Conservation (phyloP, 2,888 invertebrate species). For the Metacarcinus magister region DNA sequence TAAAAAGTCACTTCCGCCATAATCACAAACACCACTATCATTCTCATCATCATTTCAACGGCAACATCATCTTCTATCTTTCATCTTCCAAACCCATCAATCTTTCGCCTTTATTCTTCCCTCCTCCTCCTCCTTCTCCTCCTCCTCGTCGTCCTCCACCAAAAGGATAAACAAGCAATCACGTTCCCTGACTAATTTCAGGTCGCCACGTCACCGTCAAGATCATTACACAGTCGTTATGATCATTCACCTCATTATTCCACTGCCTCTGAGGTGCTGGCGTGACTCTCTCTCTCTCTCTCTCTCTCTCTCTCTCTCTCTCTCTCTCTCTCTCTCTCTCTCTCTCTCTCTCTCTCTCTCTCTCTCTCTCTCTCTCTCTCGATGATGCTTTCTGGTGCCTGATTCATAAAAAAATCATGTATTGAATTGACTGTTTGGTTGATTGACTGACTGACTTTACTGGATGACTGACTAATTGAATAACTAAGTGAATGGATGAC, state of each 20-base stretch:
- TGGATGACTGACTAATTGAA: not conserved
- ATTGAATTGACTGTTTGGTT: too few species aligned
- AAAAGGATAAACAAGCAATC: not conserved
- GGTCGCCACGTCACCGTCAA: not conserved
- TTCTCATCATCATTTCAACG: not conserved
- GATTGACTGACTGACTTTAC: too few species aligned
- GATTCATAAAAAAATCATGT: too few species aligned
- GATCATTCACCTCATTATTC: not conserved
- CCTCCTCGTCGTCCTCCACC: not conserved
- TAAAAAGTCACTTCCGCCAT: not conserved
- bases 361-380: too few species aligned
- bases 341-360: too few species aligned
- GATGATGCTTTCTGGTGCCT: too few species aligned
- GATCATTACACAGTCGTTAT: not conserved
- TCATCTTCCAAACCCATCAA: too few species aligned
- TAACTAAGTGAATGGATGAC: not conserved
- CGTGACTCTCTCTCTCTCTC: not conserved
- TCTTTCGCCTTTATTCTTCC: not conserved
- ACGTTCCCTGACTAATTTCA: not conserved
- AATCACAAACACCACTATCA: not conserved
- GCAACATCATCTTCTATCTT: not conserved
- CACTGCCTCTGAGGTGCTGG: not conserved
- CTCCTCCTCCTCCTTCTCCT: not conserved
- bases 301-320: constrained; percentile 26
- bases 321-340: constrained; percentile 26